phyloP scores from a whole-genome alignment of 64 coral and sea anemone genomes.

The Stichodactyla helianthus region DNA sequence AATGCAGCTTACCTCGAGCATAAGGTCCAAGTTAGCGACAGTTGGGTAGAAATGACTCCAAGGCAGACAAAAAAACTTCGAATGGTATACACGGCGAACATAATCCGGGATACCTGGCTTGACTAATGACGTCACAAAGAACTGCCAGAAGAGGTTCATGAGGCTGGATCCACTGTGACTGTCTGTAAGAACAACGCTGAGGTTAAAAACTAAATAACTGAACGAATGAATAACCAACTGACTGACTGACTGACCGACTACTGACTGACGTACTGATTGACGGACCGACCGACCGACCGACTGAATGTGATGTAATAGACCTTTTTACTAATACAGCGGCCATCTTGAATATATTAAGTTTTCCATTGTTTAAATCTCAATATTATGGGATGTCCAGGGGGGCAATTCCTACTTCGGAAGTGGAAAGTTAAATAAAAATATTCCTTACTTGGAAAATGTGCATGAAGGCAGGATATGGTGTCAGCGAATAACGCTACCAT shows the following conservation, averaged over 20 bases:
- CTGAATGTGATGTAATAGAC: too few species aligned
- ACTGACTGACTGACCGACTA: too few species aligned
- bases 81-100: constrained; percentile 72
- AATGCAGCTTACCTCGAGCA: constrained; percentile 53
- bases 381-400: too few species aligned
- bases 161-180: constrained; percentile 52
- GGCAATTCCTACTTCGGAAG: too few species aligned
- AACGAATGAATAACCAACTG: too few species aligned
- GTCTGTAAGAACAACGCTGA: constrained; percentile 1
- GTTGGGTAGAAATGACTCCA: constrained; percentile 76
- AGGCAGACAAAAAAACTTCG: constrained; percentile 74
- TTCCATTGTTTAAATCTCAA: too few species aligned
- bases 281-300: too few species aligned
- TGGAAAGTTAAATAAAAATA: neutral
- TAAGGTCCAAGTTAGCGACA: constrained; percentile 67
- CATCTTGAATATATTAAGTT: too few species aligned
- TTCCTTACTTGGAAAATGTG: constrained; percentile 71
- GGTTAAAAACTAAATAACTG: neutral
- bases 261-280: too few species aligned
- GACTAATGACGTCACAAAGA: constrained; percentile 59
- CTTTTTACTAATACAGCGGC: too few species aligned
- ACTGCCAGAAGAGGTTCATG: constrained; percentile 91
- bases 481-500: constrained; percentile 81
- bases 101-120: constrained; percentile 62
- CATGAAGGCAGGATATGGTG: constrained; percentile 66